Conservation (phyloP, 2,888 invertebrate species). For the Lasioglossum malachurum region DNA sequence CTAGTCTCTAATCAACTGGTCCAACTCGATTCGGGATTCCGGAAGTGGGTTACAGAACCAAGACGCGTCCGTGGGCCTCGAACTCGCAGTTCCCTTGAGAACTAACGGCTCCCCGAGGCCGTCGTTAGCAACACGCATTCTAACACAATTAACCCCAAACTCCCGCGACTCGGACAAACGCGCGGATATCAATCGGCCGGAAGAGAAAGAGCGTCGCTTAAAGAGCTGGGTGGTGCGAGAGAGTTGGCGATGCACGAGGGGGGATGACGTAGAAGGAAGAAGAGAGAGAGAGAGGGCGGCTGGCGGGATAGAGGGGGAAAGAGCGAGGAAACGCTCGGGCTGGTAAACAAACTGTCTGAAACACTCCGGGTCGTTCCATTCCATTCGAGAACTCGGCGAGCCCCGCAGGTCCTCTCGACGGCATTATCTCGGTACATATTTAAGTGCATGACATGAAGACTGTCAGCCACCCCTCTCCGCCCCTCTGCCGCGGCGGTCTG, state of each 20-base stretch:
- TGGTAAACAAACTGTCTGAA: slow-evolving; percentile 84
- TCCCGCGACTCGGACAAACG: slow-evolving; percentile 45
- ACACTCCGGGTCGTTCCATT: slow-evolving; percentile 81
- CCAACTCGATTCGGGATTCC: neutral
- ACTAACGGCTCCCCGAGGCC: neutral
- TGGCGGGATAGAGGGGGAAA: slow-evolving; percentile 48
- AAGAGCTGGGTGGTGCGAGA: slow-evolving; percentile 43
- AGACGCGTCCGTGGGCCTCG: too few species aligned
- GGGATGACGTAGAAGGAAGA: slow-evolving; percentile 49
- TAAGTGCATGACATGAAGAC: slow-evolving; percentile 83
- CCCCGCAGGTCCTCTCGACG: slow-evolving; percentile 77
- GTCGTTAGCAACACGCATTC: slow-evolving; percentile 10
- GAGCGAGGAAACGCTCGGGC: slow-evolving; percentile 72
- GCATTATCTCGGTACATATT: slow-evolving; percentile 84
- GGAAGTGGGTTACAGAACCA: neutral
- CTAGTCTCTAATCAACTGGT: neutral
- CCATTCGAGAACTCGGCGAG: slow-evolving; percentile 76
- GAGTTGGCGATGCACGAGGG: slow-evolving; percentile 50
- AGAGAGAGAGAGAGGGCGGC: slow-evolving; percentile 50
- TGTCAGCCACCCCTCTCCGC: slow-evolving; percentile 63
- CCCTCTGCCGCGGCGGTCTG: slow-evolving; percentile 48
- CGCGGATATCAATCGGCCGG: slow-evolving; percentile 65
- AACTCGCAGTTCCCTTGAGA: neutral
- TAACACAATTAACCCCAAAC: slow-evolving; percentile 28
- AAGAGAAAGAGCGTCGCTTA: slow-evolving; percentile 54